phyloP scores from a whole-genome alignment of 1,140 invertebrate species.

The Battus philenor region DNA sequence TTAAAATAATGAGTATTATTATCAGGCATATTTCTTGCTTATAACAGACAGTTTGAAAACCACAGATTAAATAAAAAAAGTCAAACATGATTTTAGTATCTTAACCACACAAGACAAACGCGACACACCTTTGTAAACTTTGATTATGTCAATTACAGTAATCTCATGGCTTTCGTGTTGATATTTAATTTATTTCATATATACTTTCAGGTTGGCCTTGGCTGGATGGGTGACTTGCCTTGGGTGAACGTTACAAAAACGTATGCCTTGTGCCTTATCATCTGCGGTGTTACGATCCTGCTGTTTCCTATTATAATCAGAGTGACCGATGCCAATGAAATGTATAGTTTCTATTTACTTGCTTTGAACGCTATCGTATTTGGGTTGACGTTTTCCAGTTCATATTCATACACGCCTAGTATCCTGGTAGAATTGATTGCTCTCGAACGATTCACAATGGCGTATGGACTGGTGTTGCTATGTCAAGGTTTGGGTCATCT shows the following conservation, averaged over 20 bases:
- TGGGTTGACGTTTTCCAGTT: constrained; percentile 90
- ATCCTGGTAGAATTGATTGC: constrained; percentile 89
- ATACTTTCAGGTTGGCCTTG: constrained; percentile 86
- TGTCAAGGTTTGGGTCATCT: constrained; percentile 88
- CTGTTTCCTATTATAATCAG: constrained; percentile 80
- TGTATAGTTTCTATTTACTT: constrained; percentile 78
- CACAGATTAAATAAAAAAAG: too few species aligned
- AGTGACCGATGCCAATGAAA: constrained; percentile 58
- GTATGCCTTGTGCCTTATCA: constrained; percentile 85
- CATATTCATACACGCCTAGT: constrained; percentile 91
- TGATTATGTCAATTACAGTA: too few species aligned
- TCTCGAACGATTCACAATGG: constrained; percentile 86
- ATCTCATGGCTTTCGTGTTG: too few species aligned
- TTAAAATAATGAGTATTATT: too few species aligned
- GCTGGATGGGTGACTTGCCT: constrained; percentile 91
- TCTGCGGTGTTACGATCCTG: constrained; percentile 84
- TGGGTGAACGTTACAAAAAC: constrained; percentile 91
- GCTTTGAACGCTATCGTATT: constrained; percentile 80
- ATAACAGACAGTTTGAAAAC: too few species aligned
- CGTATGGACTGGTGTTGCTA: constrained; percentile 91
- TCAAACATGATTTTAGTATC: too few species aligned
- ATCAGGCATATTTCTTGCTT: too few species aligned
- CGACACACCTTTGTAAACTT: too few species aligned
- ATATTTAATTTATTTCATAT: too few species aligned
- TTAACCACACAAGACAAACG: too few species aligned